A percentile compares a stretch with the other conserved stretches of the same genome.
Evolutionary conservation across 2,797 vertebrate species (phyloP).

Genomic region (Sciurus carolinensis): DNA sequence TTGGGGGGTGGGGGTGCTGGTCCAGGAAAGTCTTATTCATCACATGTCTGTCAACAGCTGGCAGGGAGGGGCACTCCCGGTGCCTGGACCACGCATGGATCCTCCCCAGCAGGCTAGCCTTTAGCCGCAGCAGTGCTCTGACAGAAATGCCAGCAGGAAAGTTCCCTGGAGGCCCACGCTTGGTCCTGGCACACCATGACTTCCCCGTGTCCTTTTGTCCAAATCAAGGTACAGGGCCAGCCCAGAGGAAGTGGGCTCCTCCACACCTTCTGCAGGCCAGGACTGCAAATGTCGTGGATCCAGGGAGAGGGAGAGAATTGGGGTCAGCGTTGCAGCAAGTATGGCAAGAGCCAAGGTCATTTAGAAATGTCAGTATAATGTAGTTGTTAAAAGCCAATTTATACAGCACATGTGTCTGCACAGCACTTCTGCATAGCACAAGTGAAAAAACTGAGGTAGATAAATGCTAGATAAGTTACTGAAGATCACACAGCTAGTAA

Average conservation of each 20-base stretch:
- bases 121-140: too few relatives aligned
- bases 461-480: conserved; percentile 32
- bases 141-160: too few relatives aligned
- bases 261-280: too few relatives aligned
- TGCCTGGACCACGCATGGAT: neutral
- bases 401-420: too few relatives aligned
- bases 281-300: too few relatives aligned
- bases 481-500: conserved; percentile 1
- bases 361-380: conserved; percentile 42
- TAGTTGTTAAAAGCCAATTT: too few relatives aligned
- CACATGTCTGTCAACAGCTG: neutral
- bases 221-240: too few relatives aligned
- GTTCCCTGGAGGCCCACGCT: too few relatives aligned
- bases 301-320: too few relatives aligned
- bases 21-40: neutral
- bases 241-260: too few relatives aligned
- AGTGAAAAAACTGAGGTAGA: neutral
- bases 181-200: too few relatives aligned
- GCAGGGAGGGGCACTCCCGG: neutral
- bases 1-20: neutral
- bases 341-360: neutral
- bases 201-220: too few relatives aligned
- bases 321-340: conserved; percentile 2
- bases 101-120: neutral
- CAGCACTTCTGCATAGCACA: neutral